phyloP scores from a whole-genome alignment of 2,797 vertebrate species.

The Ceryle rudis region DNA sequence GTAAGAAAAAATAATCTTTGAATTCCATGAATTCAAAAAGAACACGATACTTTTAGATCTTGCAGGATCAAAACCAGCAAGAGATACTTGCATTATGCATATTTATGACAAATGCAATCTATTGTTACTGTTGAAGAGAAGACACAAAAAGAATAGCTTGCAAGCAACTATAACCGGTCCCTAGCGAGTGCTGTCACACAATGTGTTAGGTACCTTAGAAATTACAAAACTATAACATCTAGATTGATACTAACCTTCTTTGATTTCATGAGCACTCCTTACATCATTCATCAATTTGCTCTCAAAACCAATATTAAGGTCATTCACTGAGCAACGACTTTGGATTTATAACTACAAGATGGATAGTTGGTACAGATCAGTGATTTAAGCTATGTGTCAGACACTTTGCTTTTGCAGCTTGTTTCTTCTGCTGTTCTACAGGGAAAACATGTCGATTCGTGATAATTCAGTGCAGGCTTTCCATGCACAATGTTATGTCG shows the following conservation, averaged over 20 bases:
- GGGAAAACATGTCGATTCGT: neutral
- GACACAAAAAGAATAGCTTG: neutral
- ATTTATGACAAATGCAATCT: conserved; percentile 13
- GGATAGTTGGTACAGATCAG: neutral
- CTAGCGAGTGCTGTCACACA: neutral
- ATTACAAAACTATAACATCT: neutral
- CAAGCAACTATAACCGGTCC: neutral
- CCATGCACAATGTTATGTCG: neutral
- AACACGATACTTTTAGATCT: conserved; percentile 30
- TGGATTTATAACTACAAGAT: neutral
- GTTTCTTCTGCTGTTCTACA: neutral
- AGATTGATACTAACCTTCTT: neutral
- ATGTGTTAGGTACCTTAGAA: neutral
- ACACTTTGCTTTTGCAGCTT: neutral
- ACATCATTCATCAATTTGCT: neutral
- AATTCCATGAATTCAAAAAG: conserved; percentile 30
- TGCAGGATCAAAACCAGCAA: neutral
- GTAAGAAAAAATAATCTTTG: neutral
- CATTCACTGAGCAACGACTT: neutral
- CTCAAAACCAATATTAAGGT: neutral
- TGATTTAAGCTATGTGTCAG: neutral
- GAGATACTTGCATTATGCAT: neutral
- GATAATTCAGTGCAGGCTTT: neutral
- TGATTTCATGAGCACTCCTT: neutral
- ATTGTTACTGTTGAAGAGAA: neutral